These are phyloP conservation scores for Emys orbicularis DNA, from an alignment of 2,797 vertebrate genomes.

Conservation along the genomic window DNA sequence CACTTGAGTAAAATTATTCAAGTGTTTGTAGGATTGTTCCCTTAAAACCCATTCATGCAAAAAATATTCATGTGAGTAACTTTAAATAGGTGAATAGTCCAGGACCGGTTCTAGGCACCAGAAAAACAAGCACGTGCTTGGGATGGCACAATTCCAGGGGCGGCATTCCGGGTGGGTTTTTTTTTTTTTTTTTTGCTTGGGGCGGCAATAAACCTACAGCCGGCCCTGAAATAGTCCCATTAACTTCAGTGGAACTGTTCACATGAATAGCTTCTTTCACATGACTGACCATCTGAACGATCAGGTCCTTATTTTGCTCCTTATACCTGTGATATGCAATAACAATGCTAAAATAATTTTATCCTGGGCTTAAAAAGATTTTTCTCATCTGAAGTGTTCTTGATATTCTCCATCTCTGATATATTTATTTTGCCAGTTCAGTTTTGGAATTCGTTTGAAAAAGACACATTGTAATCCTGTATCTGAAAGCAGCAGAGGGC, in stretches of 20 bases:
- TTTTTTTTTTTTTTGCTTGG: too few relatives aligned
- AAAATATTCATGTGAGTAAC: background rate
- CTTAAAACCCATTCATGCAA: background rate
- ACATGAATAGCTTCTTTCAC: background rate
- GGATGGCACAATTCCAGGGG: too few relatives aligned
- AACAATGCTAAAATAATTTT: rapidly evolving
- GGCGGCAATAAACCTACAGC: too few relatives aligned
- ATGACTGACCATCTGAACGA: background rate
- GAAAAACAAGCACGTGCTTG: too few relatives aligned
- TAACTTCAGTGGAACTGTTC: background rate
- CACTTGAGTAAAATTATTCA: background rate
- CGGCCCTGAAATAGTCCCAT: background rate
- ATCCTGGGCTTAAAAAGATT: background rate
- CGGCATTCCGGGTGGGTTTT: too few relatives aligned
- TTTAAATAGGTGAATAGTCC: rapidly evolving
- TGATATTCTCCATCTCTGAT: background rate
- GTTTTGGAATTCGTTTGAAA: background rate
- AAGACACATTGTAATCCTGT: background rate
- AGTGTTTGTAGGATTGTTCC: background rate
- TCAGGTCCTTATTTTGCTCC: background rate
- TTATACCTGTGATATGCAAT: rapidly evolving
- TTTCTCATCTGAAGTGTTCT: background rate
- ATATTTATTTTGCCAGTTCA: background rate
- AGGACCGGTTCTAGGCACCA: too few relatives aligned
- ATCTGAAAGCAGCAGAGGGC: constrained; percentile 59